Conservation (phyloP, 2,888 invertebrate genomes). For the Drosophila austrosaltans region DNA sequence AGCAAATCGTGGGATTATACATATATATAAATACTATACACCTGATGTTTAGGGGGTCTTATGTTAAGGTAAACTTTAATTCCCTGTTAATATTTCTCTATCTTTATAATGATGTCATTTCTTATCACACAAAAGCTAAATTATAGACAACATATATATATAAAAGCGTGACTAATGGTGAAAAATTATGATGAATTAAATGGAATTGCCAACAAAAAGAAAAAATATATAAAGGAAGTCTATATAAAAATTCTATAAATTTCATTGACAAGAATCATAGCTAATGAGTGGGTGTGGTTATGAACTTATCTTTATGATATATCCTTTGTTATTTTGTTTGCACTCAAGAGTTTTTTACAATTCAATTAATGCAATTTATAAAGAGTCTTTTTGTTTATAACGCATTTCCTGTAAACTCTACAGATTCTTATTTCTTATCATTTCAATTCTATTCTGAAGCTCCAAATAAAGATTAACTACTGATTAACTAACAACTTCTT, state of each 20-base stretch:
- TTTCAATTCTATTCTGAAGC: too few relatives aligned
- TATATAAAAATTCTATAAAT: background rate
- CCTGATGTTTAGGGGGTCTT: background rate
- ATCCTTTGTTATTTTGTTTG: background rate
- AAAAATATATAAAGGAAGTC: background rate
- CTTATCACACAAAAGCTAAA: background rate
- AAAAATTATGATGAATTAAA: conserved; percentile 13
- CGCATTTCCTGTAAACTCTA: too few relatives aligned
- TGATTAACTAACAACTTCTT: too few relatives aligned
- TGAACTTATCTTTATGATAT: background rate
- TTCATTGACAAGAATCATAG: background rate
- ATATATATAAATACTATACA: background rate
- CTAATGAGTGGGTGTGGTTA: background rate
- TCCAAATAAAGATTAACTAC: too few relatives aligned
- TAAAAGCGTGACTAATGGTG: conserved; percentile 1
- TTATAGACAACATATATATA: background rate
- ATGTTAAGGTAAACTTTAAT: background rate
- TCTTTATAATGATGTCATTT: conserved; percentile 8
- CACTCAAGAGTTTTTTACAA: too few relatives aligned
- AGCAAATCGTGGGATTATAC: background rate
- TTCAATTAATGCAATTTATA: too few relatives aligned
- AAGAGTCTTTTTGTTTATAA: too few relatives aligned
- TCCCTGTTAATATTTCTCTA: background rate
- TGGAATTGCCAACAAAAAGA: background rate
- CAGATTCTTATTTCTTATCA: too few relatives aligned